Conservation (phyloP, 2,888 invertebrate species). For the Laspeyria flexula region DNA sequence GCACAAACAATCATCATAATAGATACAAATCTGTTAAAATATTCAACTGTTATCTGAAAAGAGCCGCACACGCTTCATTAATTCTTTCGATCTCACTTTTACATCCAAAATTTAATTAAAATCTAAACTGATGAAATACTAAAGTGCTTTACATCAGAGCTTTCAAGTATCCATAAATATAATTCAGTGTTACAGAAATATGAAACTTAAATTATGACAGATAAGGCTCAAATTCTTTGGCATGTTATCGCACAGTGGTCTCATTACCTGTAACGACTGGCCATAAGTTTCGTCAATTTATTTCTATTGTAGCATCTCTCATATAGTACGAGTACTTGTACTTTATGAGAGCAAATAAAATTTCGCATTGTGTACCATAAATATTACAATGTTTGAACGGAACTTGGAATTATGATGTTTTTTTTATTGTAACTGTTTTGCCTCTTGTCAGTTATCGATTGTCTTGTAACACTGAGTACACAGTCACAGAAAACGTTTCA, state of each 20-base stretch:
- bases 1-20: background rate
- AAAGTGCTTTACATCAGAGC: slow-evolving; percentile 32
- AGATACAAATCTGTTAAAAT: background rate
- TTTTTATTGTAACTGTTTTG: no score
- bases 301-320: slow-evolving; percentile 60
- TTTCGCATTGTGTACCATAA: slow-evolving; percentile 15
- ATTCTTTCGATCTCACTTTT: slow-evolving; percentile 14
- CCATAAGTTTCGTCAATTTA: slow-evolving; percentile 63
- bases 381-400: slow-evolving; percentile 8
- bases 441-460: no score
- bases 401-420: slow-evolving; percentile 10
- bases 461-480: no score
- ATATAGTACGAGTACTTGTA: slow-evolving; percentile 46
- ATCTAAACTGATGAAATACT: slow-evolving; percentile 41
- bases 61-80: slow-evolving; percentile 5
- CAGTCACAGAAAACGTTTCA: no score
- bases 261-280: slow-evolving; percentile 63
- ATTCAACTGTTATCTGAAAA: background rate
- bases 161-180: slow-evolving; percentile 47
- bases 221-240: slow-evolving; percentile 41
- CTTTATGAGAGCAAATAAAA: slow-evolving; percentile 54
- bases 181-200: slow-evolving; percentile 17
- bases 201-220: slow-evolving; percentile 20
- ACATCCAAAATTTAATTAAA: slow-evolving; percentile 36
- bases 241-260: slow-evolving; percentile 31